Conservation (phyloP, 2,113 vertebrate genomes). For the Xenopus borealis region DNA sequence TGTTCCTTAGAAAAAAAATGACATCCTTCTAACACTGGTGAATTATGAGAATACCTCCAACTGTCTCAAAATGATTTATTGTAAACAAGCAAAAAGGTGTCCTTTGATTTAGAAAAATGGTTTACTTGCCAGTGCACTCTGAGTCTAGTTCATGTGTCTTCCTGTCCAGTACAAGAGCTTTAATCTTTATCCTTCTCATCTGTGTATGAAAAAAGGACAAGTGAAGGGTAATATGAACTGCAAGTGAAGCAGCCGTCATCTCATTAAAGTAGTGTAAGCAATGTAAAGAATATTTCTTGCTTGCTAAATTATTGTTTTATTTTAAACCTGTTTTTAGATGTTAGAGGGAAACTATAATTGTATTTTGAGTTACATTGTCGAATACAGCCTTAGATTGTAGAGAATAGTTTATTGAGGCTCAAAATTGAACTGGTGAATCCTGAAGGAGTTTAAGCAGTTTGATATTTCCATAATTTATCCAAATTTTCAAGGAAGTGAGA, state of each 20-base stretch:
- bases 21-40: slow-evolving; percentile 28
- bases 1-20: slow-evolving; percentile 44
- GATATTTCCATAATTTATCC: too few relatives aligned
- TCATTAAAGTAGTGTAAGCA: slow-evolving; percentile 51
- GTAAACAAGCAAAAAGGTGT: slow-evolving; percentile 20
- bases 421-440: too few relatives aligned
- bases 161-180: slow-evolving; percentile 42
- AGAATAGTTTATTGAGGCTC: too few relatives aligned
- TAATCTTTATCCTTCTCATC: slow-evolving; percentile 11
- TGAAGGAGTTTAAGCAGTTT: too few relatives aligned
- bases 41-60: slow-evolving; percentile 38
- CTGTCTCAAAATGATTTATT: slow-evolving; percentile 44
- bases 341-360: background rate
- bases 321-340: background rate
- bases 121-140: slow-evolving; percentile 44
- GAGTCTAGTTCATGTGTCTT: slow-evolving; percentile 13
- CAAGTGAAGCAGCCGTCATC: slow-evolving; percentile 39
- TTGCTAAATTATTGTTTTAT: slow-evolving; percentile 61
- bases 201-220: background rate
- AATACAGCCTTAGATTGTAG: slow-evolving; percentile 24
- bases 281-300: slow-evolving; percentile 64
- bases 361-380: slow-evolving; percentile 53
- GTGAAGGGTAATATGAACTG: slow-evolving; percentile 5
- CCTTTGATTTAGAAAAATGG: slow-evolving; percentile 48
- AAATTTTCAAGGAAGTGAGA: too few relatives aligned